A percentile compares a stretch with the other conserved stretches of the same genome.
phyloP scores from a whole-genome alignment of 2,888 invertebrate species.

The Muschampia plurimacula region DNA sequence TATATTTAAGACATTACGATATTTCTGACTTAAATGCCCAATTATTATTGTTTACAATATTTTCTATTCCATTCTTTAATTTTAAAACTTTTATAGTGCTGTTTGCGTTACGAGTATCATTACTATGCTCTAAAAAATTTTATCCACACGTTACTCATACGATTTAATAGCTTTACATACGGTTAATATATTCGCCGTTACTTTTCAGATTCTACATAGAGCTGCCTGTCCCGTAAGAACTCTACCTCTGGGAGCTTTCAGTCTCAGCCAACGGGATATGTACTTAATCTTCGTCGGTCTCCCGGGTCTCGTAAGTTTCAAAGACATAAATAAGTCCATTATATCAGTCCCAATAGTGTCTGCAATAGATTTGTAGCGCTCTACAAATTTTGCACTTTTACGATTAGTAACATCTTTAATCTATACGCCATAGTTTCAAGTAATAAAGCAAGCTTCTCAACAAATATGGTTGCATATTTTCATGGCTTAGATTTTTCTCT shows the following conservation, averaged over 20 bases:
- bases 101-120: not conserved
- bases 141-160: not conserved
- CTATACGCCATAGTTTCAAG: not conserved
- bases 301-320: conserved; percentile 8
- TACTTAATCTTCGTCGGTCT: conserved; percentile 28
- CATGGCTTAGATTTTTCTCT: no score
- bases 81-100: not conserved
- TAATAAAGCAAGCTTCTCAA: not conserved
- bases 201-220: not conserved
- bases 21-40: no score
- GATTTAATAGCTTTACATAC: not conserved
- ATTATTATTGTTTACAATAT: no score
- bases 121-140: not conserved
- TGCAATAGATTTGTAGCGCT: conserved; percentile 8
- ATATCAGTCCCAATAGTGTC: not conserved
- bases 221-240: not conserved
- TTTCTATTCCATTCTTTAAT: not conserved
- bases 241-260: conserved; percentile 13
- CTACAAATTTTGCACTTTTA: not conserved
- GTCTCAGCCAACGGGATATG: conserved; percentile 9
- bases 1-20: no score
- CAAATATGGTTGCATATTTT: no score
- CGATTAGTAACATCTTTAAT: not conserved
- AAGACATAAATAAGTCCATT: conserved; percentile 24
- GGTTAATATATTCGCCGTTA: not conserved